Percentiles rank a stretch among this genome's conserved stretches.
Evolutionary conservation across 2,113 vertebrate species (phyloP).

Genomic region (Cyanoramphus novaezelandiae): DNA sequence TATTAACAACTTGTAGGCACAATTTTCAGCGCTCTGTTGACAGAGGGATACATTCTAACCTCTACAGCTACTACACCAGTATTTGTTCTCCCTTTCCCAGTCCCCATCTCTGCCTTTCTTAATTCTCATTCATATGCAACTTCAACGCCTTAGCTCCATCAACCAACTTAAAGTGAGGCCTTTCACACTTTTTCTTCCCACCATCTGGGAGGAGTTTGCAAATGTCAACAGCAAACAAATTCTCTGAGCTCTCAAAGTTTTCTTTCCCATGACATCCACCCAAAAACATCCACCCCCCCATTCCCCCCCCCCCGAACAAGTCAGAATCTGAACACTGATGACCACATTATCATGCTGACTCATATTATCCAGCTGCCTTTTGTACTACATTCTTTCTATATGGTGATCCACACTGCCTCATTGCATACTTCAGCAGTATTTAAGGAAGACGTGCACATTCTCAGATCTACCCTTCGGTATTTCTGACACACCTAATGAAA

Average conservation of each 20-base stretch:
- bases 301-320: background rate
- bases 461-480: background rate
- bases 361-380: slow-evolving; percentile 20
- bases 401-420: background rate
- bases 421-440: background rate
- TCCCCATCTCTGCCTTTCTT: background rate
- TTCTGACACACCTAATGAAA: background rate
- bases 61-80: background rate
- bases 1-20: background rate
- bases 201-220: background rate
- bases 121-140: background rate
- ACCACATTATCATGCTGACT: background rate
- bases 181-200: background rate
- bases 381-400: background rate
- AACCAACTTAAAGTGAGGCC: background rate
- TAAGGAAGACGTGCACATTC: background rate
- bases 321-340: background rate
- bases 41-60: background rate
- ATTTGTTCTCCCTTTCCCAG: background rate
- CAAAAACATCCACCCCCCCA: background rate
- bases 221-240: background rate
- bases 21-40: background rate
- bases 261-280: background rate
- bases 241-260: background rate
- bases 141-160: background rate